Conservation (phyloP, 2,113 vertebrate species). For the Epinephelus moara region DNA sequence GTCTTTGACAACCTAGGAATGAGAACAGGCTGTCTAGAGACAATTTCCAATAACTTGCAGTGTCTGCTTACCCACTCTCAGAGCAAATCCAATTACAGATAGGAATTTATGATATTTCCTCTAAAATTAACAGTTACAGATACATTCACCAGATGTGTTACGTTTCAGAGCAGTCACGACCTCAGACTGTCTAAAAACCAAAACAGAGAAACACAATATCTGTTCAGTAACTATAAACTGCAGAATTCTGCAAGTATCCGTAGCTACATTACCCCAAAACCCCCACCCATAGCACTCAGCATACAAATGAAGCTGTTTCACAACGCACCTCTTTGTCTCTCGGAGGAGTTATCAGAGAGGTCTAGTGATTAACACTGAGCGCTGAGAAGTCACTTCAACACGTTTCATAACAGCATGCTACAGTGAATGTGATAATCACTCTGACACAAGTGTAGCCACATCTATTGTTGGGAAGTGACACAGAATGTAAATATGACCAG, state of each 20-base stretch:
- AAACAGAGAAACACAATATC: not conserved
- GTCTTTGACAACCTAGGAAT: too few relatives aligned
- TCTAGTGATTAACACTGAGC: slow-evolving; percentile 34
- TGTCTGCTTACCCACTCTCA: not conserved
- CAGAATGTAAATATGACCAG: not conserved
- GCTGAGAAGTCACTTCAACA: slow-evolving; percentile 29
- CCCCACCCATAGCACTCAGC: not conserved
- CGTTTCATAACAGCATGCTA: not conserved
- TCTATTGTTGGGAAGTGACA: not conserved
- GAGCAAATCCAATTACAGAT: not conserved
- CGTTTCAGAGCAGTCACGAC: not conserved
- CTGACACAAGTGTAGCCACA: slow-evolving; percentile 17
- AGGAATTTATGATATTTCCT: not conserved
- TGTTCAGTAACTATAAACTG: not conserved
- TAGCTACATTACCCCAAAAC: not conserved
- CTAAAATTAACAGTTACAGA: not conserved
- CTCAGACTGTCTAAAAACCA: not conserved
- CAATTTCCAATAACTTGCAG: not conserved
- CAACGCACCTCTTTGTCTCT: not conserved
- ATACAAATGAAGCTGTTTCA: slow-evolving; percentile 28
- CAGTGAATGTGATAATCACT: slow-evolving; percentile 32
- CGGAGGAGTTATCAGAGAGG: slow-evolving; percentile 4
- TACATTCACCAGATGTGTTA: not conserved
- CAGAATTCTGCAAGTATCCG: not conserved
- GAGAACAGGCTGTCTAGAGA: not conserved